A percentile compares a stretch with the other conserved stretches of the same genome.
Conservation (phyloP, 2,113 vertebrate genomes). For the Brachyhypopomus gauderio region DNA sequence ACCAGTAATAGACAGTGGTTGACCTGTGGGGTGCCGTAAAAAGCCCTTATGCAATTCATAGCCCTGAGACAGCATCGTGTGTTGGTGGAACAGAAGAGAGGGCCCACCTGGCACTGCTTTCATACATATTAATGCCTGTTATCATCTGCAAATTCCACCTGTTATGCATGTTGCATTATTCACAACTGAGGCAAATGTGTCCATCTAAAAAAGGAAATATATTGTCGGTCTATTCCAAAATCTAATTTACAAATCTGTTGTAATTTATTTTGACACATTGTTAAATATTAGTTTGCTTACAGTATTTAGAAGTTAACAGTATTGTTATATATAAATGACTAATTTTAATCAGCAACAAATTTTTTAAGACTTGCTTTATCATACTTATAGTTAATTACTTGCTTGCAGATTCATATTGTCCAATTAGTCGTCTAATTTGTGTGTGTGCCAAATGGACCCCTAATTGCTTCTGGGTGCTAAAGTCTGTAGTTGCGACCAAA, state of each 20-base stretch:
- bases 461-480: conserved; percentile 12
- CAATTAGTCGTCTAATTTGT: conserved; percentile 40
- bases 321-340: not conserved
- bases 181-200: too few relatives aligned
- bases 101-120: not conserved
- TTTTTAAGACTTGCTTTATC: conserved; percentile 18
- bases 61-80: not conserved
- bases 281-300: not conserved
- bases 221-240: too few relatives aligned
- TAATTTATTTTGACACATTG: too few relatives aligned
- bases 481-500: conserved; percentile 29
- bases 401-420: conserved; percentile 6
- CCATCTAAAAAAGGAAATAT: too few relatives aligned
- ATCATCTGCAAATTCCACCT: too few relatives aligned
- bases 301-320: not conserved
- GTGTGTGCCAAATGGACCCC: conserved; percentile 23
- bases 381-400: not conserved
- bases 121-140: not conserved
- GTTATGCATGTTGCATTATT: too few relatives aligned
- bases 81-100: conserved; percentile 1
- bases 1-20: conserved; percentile 5
- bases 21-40: not conserved
- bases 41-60: not conserved
- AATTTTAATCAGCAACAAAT: not conserved
- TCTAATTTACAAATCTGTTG: too few relatives aligned